phyloP scores from a whole-genome alignment of 1,140 invertebrate genomes.

The Drosophila melanica region DNA sequence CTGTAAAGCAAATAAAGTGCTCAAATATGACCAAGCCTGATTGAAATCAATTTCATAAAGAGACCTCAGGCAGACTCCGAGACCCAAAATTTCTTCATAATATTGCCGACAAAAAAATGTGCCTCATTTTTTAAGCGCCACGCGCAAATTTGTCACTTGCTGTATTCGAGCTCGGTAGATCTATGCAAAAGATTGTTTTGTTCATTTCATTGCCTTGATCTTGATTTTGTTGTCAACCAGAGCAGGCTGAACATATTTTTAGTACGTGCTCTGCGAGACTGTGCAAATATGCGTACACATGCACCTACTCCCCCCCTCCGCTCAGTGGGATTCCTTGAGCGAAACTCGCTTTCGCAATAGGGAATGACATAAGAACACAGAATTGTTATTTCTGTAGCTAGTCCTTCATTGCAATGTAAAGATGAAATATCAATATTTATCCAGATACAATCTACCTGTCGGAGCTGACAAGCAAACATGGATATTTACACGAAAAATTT shows the following conservation, averaged over 20 bases:
- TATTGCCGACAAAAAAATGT: slow-evolving; percentile 21
- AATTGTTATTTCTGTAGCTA: neutral
- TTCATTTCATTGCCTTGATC: slow-evolving; percentile 65
- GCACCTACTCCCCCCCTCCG: neutral
- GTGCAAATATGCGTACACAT: slow-evolving; percentile 18
- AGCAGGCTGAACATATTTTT: slow-evolving; percentile 62
- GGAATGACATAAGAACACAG: neutral
- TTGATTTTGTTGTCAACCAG: slow-evolving; percentile 77
- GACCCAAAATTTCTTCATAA: slow-evolving; percentile 21
- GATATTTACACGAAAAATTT: slow-evolving; percentile 22
- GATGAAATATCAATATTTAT: slow-evolving; percentile 25
- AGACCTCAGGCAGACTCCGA: slow-evolving; percentile 5
- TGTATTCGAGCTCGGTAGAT: slow-evolving; percentile 19
- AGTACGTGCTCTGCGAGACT: slow-evolving; percentile 46
- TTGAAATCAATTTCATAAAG: slow-evolving; percentile 57
- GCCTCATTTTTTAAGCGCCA: slow-evolving; percentile 41
- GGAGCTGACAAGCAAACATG: slow-evolving; percentile 9
- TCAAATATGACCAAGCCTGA: slow-evolving; percentile 29
- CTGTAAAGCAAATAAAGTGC: slow-evolving; percentile 31
- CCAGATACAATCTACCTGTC: slow-evolving; percentile 2
- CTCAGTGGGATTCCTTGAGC: neutral
- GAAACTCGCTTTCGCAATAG: neutral
- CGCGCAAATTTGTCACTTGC: slow-evolving; percentile 51
- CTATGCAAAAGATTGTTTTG: slow-evolving; percentile 68
- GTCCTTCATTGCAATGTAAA: neutral